Evolutionary conservation across 2,113 vertebrate genomes (phyloP).

Genomic region (Pitta sordida): DNA sequence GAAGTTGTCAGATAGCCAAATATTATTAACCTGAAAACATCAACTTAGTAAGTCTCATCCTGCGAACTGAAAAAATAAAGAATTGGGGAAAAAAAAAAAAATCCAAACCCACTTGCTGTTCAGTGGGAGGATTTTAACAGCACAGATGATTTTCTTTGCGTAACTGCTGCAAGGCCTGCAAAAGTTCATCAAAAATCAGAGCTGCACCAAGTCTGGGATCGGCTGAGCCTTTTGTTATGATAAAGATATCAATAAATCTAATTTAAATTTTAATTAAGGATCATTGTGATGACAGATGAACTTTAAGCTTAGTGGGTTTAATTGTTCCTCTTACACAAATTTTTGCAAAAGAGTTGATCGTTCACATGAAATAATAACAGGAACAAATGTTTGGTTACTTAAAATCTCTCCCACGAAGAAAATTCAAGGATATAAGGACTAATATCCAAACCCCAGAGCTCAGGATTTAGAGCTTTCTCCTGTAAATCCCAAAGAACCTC

Average conservation of each 20-base stretch:
- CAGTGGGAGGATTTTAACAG: slow-evolving; percentile 39
- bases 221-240: neutral
- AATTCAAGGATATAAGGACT: neutral
- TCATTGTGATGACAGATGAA: neutral
- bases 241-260: neutral
- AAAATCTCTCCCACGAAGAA: neutral
- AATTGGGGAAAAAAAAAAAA: neutral
- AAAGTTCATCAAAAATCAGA: slow-evolving; percentile 28
- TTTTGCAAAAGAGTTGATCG: neutral
- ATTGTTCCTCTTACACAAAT: neutral
- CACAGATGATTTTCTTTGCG: neutral
- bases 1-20: slow-evolving; percentile 4
- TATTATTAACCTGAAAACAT: slow-evolving; percentile 48
- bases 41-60: slow-evolving; percentile 17
- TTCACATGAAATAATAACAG: neutral
- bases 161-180: slow-evolving; percentile 28
- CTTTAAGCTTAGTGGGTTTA: neutral
- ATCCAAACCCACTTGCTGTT: neutral
- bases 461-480: neutral
- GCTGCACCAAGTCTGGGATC: neutral
- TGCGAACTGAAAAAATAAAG: neutral
- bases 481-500: neutral
- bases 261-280: neutral
- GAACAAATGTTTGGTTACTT: neutral
- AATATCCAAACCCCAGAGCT: neutral